Evolutionary conservation across 2,888 invertebrate species (phyloP), one percentile per base, ranked within the genome.

Genomic region (Eucera pruinosa): DNA sequence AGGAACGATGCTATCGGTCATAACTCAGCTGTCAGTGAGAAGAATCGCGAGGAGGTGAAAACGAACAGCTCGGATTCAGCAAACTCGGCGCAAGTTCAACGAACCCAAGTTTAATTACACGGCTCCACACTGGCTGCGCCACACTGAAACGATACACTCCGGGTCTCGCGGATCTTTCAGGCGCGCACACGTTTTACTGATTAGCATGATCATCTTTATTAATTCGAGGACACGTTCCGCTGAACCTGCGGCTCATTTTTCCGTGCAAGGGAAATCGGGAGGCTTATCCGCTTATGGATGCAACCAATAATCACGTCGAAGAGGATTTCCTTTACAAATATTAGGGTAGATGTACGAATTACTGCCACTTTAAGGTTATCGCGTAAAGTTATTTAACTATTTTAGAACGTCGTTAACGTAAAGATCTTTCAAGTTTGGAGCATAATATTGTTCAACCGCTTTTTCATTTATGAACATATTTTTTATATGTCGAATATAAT

Each of bases 181-280:
- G 48, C 73, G 27, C 52, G n/a, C n/a, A n/a, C 50, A 25, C 54
- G 47, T 65, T 60, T 69, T 47, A 58, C 47, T 62, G 77, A 77
- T 77, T 77, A 74, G 77, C 68, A 65, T 68, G 77, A 74, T 74
- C 74, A 68, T 74, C 77, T 77, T 73, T 74, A 77, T 74, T 77
- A 77, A 77, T 77, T 73, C 77, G 77, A 64, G 50, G 61, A 73
- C 73, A 73, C 73, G 73, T 73, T 58, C 52, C 71, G 58, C 60
- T 71, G 62, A 64, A 57, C 74, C 36, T 36, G 47, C 55, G 11
- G 50, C 48, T 9, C 30, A 25, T 43, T 50, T n/a, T 45, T 25
- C 45, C 20, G 11, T 25, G 25, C 33, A 4, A 41, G 25, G 4
- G 55, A 15, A 23, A 43, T 13, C 7, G 11, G n/a, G 33, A n/a